Conservation (phyloP, 2,888 invertebrate species). For the Lutraria lutraria region DNA sequence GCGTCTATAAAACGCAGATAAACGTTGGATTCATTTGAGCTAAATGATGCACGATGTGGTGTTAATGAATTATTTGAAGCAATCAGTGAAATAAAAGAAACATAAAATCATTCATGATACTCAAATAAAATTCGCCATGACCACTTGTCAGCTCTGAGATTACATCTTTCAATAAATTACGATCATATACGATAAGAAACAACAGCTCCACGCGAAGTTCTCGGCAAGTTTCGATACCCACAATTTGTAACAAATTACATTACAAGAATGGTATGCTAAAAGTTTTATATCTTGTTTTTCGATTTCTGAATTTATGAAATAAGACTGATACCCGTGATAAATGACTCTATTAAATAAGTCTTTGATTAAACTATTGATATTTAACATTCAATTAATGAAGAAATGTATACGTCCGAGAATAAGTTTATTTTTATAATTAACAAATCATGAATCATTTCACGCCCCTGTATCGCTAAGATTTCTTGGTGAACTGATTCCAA, state of each 20-base stretch:
- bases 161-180: conserved; percentile 23
- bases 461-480: neutral
- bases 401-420: no score
- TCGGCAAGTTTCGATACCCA: neutral
- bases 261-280: neutral
- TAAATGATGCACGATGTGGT: conserved; percentile 46
- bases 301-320: no score
- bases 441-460: no score
- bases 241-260: neutral
- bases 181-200: conserved; percentile 21
- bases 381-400: no score
- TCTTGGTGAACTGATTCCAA: neutral
- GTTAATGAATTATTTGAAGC: conserved; percentile 49
- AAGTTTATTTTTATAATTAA: no score
- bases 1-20: conserved; percentile 46
- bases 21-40: conserved; percentile 38
- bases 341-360: no score
- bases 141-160: conserved; percentile 18
- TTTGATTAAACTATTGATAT: no score
- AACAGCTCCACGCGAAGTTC: neutral
- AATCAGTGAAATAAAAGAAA: conserved; percentile 48
- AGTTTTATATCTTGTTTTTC: no score
- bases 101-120: conserved; percentile 35
- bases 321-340: no score
- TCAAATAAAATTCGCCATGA: conserved; percentile 30